Base-by-base conservation (phyloP, 2,888 invertebrate species). In the Platycnemis pennipes region DNA sequence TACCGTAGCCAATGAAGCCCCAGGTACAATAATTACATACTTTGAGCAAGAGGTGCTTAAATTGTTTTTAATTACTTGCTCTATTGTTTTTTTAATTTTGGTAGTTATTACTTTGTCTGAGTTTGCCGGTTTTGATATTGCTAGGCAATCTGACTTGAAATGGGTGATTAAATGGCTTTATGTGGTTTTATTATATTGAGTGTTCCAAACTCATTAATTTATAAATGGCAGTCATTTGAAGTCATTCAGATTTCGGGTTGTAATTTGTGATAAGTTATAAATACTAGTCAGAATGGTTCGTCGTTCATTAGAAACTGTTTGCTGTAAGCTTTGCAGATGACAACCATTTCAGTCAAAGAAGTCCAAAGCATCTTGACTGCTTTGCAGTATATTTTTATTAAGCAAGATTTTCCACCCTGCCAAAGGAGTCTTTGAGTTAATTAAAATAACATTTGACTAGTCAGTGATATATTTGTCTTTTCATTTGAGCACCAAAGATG, bases 11-110 rank as follows among this genome's bases (percentile, higher is more conserved):
- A 44, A 91, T 63, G n/a, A 26, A 63, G 42, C 44, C 87, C 91
- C 91, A 91, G 44, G 26, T 63, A 63, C 91, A 91, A n/a, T n/a
- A n/a, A 8, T 69, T 44, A 42, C 2, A 63, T 44, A 44, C 42
- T 63, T 91, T 42, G 91, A 91, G 69, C 69, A 69, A 63, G 63
- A 69, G 56, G 63, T 44, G 87, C 87, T 87, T 87, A 46, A 91
- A 44, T 91, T 91, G 63, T 91, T 91, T 77, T 88, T 91, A 69
- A 44, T 91, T 53, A 91, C 91, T 91, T 91, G 63, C 91, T 91
- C 91, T 69, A 7, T 91, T 31, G 26, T 91, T 91, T 42, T 63
- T 63, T 63, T 63, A 91, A 13, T 91, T 63, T 19, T 37, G 53
- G 44, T 56, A n/a, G 37, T n/a, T 89, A 69, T 26, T 63, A 63